These are phyloP conservation scores for Dryocosmus kuriphilus DNA, from an alignment of 2,888 invertebrate species.

Conservation along the genomic window DNA sequence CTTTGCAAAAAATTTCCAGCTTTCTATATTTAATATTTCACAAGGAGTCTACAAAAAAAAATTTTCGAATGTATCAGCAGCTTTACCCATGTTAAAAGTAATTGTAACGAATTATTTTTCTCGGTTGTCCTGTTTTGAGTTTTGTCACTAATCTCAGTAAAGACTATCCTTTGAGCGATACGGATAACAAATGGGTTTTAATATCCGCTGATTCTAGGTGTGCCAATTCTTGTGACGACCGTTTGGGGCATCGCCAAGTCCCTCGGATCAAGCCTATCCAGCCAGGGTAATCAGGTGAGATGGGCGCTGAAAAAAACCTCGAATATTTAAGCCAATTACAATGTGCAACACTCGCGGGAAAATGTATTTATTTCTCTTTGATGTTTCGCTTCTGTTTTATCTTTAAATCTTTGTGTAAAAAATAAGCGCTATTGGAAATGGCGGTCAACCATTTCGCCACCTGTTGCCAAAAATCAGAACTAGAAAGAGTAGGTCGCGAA, in stretches of 20 bases:
- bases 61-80: no score
- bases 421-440: no score
- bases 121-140: not conserved
- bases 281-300: conserved; percentile 65
- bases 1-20: no score
- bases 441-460: no score
- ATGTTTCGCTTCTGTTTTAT: not conserved
- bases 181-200: conserved; percentile 35
- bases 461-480: no score
- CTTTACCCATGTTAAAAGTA: no score
- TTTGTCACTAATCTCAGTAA: not conserved
- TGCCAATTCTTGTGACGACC: conserved; percentile 80
- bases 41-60: no score
- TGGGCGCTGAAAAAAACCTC: conserved; percentile 13
- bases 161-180: not conserved
- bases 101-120: no score
- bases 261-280: conserved; percentile 61
- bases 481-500: no score
- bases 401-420: no score
- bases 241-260: conserved; percentile 81
- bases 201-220: conserved; percentile 76
- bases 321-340: conserved; percentile 37
- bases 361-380: conserved; percentile 16
- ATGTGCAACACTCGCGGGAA: not conserved
- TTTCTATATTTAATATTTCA: no score